Conservation (phyloP, 1,140 invertebrate species). For the Brachionus rubens region DNA sequence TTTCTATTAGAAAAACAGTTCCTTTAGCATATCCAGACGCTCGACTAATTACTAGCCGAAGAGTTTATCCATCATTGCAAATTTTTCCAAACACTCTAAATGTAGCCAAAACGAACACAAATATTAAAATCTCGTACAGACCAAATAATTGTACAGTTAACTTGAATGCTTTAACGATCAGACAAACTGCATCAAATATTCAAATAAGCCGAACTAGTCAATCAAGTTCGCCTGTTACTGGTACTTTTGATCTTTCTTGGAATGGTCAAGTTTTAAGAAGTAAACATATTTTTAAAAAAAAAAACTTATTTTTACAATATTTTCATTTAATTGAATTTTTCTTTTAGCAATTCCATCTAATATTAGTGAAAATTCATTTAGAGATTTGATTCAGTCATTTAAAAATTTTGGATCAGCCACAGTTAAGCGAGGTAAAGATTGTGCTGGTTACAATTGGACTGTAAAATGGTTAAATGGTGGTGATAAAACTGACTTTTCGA, state of each 20-base stretch:
- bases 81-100: background rate
- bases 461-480: conserved; percentile 50
- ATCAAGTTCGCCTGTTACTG: conserved; percentile 28
- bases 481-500: conserved; percentile 50
- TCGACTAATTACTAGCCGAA: background rate
- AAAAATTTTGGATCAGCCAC: background rate
- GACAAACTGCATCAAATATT: background rate
- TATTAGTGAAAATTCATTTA: background rate
- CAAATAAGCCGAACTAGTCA: background rate
- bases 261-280: conserved; percentile 16
- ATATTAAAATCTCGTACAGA: conserved; percentile 10
- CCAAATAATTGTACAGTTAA: conserved; percentile 32
- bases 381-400: conserved; percentile 17
- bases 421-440: conserved; percentile 45
- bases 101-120: background rate
- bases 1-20: conserved; percentile 18
- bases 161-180: background rate
- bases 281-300: background rate
- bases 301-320: background rate
- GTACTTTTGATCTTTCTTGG: background rate
- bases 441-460: conserved; percentile 49
- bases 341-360: background rate
- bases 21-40: background rate
- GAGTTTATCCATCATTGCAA: conserved; percentile 21
- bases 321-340: background rate